phyloP scores from a whole-genome alignment of 2,113 vertebrate species.

The Eonycteris spelaea region DNA sequence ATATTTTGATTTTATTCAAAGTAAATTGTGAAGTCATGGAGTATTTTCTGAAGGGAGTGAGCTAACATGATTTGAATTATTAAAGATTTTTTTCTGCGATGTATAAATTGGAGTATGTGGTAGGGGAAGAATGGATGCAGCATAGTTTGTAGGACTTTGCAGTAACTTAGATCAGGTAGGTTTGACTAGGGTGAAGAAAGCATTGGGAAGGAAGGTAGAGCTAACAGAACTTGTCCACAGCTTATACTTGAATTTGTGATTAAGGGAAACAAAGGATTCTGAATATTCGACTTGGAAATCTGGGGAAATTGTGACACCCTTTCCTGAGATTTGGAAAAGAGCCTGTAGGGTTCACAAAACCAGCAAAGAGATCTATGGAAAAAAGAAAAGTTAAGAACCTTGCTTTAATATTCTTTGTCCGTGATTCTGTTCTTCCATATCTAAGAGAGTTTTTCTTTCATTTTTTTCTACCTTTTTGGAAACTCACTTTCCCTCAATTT shows the following conservation, averaged over 20 bases:
- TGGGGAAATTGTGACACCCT: neutral
- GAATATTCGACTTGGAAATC: neutral
- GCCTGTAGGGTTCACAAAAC: neutral
- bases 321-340: neutral
- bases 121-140: neutral
- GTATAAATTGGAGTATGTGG: neutral
- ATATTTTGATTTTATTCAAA: neutral
- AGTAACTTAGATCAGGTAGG: neutral
- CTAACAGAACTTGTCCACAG: neutral
- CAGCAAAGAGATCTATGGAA: neutral
- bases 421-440: neutral
- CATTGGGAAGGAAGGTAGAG: neutral
- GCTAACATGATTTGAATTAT: neutral
- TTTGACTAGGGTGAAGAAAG: neutral
- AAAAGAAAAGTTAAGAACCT: neutral
- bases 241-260: neutral
- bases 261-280: neutral
- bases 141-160: neutral
- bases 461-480: neutral
- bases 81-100: neutral
- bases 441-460: neutral
- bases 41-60: neutral
- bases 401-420: neutral
- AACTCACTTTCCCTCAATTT: conserved; percentile 3
- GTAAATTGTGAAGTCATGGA: neutral